Evolutionary conservation across 2,113 vertebrate species (phyloP).

Genomic region (Ginglymostoma cirratum): DNA sequence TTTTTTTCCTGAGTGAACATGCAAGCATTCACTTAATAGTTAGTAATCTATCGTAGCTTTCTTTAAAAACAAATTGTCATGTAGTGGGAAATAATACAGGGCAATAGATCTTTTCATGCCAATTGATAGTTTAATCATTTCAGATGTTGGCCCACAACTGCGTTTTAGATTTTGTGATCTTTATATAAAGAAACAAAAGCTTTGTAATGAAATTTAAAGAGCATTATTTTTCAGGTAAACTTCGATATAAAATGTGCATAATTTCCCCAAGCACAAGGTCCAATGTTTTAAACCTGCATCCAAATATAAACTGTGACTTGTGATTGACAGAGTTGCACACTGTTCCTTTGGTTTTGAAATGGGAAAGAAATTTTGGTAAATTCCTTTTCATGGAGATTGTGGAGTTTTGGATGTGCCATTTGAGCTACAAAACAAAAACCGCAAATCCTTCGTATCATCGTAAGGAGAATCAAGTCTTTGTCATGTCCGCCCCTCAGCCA

Average conservation of each 20-base stretch:
- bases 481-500: no score
- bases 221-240: not conserved
- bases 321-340: not conserved
- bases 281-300: not conserved
- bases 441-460: no score
- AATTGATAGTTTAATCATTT: not conserved
- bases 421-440: no score
- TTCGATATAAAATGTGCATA: not conserved
- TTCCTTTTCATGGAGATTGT: not conserved
- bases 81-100: not conserved
- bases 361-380: not conserved
- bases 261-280: not conserved
- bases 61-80: not conserved
- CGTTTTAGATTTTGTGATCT: not conserved
- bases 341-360: not conserved
- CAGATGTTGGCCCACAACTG: not conserved
- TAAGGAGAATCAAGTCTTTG: no score
- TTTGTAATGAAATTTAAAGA: not conserved
- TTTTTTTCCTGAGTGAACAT: not conserved
- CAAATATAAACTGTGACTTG: not conserved
- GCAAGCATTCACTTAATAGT: not conserved
- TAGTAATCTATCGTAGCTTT: not conserved
- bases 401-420: no score
- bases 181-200: not conserved
- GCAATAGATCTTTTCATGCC: not conserved